These are phyloP conservation scores for Tenthredo scrophulariae DNA, from an alignment of 2,888 invertebrate genomes.

Conservation along the genomic window DNA sequence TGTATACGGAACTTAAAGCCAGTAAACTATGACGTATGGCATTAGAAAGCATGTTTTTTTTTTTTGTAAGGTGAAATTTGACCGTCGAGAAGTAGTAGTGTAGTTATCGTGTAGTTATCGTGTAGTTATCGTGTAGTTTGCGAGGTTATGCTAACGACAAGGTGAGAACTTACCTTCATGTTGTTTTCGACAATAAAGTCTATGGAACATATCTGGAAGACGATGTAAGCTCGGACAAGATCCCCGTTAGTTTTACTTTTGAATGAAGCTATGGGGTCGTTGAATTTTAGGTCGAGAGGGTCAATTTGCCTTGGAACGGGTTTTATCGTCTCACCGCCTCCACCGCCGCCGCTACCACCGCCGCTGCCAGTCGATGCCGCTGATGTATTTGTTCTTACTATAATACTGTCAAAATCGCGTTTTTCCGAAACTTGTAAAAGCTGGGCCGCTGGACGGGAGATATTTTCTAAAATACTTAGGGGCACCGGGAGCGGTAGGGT, in stretches of 20 bases:
- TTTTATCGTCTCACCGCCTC: slow-evolving; percentile 59
- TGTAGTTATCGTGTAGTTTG: neutral
- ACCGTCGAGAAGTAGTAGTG: neutral
- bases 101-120: neutral
- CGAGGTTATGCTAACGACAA: neutral
- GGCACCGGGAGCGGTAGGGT: slow-evolving; percentile 64
- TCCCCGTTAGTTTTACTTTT: slow-evolving; percentile 97
- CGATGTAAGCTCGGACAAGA: slow-evolving; percentile 92
- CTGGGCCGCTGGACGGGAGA: slow-evolving; percentile 64
- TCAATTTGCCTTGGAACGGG: slow-evolving; percentile 79
- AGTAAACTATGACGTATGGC: neutral
- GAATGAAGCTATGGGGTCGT: slow-evolving; percentile 94
- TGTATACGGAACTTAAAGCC: neutral
- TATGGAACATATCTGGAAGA: slow-evolving; percentile 94
- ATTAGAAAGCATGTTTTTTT: neutral
- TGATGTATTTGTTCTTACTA: slow-evolving; percentile 48
- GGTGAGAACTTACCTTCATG: slow-evolving; percentile 87
- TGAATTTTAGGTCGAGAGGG: slow-evolving; percentile 91
- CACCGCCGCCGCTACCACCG: slow-evolving; percentile 50
- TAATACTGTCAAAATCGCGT: slow-evolving; percentile 59
- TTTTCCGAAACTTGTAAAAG: slow-evolving; percentile 69
- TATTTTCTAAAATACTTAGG: slow-evolving; percentile 64
- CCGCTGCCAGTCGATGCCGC: slow-evolving; percentile 54
- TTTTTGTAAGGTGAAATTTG: neutral
- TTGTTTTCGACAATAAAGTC: slow-evolving; percentile 95